Percentiles rank a stretch among this genome's conserved stretches.
Evolutionary conservation across 2,888 invertebrate genomes (phyloP).

Genomic region (Chydorus sphaericus): DNA sequence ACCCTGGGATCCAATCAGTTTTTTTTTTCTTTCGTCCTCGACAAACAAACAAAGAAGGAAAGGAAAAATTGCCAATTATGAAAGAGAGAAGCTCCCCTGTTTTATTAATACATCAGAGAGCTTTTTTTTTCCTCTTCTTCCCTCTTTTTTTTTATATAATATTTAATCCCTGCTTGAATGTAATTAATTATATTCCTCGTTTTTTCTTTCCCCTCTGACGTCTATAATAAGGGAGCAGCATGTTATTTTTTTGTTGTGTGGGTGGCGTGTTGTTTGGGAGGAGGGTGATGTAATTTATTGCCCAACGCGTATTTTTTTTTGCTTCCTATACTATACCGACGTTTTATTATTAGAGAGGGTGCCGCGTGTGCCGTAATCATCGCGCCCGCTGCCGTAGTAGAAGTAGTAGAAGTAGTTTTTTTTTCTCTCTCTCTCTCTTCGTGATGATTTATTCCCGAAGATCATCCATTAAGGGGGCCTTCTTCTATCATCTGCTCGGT

Average conservation of each 20-base stretch:
- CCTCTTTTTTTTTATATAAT: too few species aligned
- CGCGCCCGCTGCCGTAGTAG: neutral
- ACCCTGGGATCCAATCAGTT: too few species aligned
- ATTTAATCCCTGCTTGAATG: slow-evolving; percentile 1
- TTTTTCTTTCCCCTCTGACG: neutral
- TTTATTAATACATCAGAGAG: too few species aligned
- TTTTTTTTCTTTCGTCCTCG: too few species aligned
- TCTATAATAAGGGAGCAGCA: neutral
- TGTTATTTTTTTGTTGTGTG: neutral
- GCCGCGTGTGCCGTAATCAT: neutral
- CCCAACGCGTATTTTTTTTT: too few species aligned
- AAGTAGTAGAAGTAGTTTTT: neutral
- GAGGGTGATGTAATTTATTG: neutral
- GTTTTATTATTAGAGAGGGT: neutral
- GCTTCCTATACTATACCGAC: slow-evolving; percentile 1
- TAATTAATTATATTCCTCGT: neutral
- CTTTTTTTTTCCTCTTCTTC: too few species aligned
- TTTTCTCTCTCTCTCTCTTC: neutral
- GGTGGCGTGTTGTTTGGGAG: neutral
- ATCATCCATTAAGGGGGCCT: neutral
- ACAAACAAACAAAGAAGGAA: too few species aligned
- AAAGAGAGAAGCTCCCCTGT: too few species aligned
- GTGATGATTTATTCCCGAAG: neutral
- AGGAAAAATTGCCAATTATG: too few species aligned
- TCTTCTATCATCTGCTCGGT: neutral